Conservation (phyloP, 2,797 vertebrate genomes). For the Microcaecilia unicolor region DNA sequence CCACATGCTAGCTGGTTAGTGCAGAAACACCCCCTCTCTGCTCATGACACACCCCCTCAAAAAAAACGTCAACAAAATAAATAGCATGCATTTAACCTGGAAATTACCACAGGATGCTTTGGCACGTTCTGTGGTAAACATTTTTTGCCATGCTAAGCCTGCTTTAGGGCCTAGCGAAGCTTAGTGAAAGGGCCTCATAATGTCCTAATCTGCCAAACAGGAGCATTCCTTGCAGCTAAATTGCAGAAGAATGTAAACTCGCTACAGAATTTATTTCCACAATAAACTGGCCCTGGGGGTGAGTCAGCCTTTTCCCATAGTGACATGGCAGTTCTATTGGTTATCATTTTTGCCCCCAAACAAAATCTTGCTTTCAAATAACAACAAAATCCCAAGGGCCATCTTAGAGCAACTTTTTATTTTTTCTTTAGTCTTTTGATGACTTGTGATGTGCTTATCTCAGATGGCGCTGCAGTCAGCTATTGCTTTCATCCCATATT, state of each 20-base stretch:
- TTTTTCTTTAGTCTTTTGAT: not conserved
- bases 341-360: constrained; percentile 16
- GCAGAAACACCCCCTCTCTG: no score
- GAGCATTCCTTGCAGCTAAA: constrained; percentile 14
- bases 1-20: no score
- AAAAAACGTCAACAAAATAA: no score
- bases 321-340: constrained; percentile 7
- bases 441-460: not conserved
- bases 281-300: constrained; percentile 3
- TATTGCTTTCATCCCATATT: constrained; percentile 15
- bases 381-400: constrained; percentile 1
- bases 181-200: no score
- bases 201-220: constrained; percentile 25
- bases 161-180: no score
- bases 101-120: no score
- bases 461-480: not conserved
- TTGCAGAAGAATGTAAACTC: constrained; percentile 2
- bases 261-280: constrained; percentile 11
- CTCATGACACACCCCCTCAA: no score
- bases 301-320: not conserved
- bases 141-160: no score
- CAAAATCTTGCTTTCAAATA: constrained; percentile 13
- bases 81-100: no score
- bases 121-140: no score
- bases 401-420: not conserved